Percentiles rank a stretch among this genome's conserved stretches.
Evolutionary conservation across 2,797 vertebrate species (phyloP).

Genomic region (Sebastes variabilis): DNA sequence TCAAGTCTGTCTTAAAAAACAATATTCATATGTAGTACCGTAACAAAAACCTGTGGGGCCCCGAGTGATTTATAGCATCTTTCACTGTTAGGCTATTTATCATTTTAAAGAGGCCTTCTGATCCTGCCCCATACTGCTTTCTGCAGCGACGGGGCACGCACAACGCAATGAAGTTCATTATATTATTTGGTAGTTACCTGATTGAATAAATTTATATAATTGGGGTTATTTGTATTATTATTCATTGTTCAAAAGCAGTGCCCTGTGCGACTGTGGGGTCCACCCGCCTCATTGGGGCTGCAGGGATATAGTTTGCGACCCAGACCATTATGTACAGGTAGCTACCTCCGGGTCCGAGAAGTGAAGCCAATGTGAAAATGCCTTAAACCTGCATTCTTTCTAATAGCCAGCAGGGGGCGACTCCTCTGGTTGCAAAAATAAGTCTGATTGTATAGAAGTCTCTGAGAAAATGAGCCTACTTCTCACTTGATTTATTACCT

Average conservation of each 20-base stretch:
- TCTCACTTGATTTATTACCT: no score
- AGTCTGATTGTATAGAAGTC: no score
- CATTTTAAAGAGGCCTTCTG: no score
- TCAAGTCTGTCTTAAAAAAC: neutral
- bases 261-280: neutral
- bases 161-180: neutral
- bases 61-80: no score
- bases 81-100: no score
- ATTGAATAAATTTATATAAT: neutral
- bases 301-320: neutral
- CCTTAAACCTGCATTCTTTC: no score
- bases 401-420: fast-evolving
- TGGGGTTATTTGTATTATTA: neutral
- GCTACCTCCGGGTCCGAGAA: no score
- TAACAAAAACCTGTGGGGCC: neutral
- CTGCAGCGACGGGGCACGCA: neutral
- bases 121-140: neutral
- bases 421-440: no score
- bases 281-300: neutral
- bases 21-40: neutral
- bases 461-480: no score
- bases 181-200: neutral
- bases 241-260: neutral
- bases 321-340: no score
- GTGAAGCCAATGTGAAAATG: no score